Evolutionary conservation across 35 echinoderm and acorn worm genomes (phyloP).

Genomic region (Acanthaster planci): DNA sequence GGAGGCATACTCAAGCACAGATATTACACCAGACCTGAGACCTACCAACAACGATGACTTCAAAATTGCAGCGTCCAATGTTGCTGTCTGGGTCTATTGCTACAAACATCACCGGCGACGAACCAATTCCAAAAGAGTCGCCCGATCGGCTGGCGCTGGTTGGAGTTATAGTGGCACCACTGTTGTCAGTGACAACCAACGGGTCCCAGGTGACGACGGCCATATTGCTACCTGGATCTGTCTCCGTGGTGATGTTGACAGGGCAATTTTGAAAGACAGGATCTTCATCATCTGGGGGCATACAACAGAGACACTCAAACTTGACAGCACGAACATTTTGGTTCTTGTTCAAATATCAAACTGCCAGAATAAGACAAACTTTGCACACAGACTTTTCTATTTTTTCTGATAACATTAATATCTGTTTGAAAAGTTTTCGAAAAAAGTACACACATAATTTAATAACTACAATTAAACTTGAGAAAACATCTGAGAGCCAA

Average conservation of each 20-base stretch:
- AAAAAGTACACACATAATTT: too few species aligned
- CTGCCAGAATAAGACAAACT: too few species aligned
- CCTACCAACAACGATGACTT: slow-evolving; percentile 41
- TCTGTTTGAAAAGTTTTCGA: too few species aligned
- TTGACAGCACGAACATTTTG: too few species aligned
- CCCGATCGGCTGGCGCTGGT: neutral
- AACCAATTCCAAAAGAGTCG: slow-evolving; percentile 19
- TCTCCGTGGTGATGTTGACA: neutral
- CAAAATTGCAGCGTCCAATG: slow-evolving; percentile 47
- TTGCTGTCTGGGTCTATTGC: slow-evolving; percentile 37
- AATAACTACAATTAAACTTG: too few species aligned
- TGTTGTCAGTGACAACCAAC: slow-evolving; percentile 15
- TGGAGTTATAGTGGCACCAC: neutral
- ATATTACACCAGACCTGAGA: neutral
- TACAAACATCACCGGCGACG: slow-evolving; percentile 26
- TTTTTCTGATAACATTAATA: too few species aligned
- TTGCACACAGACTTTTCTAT: too few species aligned
- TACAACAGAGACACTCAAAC: too few species aligned
- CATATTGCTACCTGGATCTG: neutral
- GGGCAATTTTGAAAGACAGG: slow-evolving; percentile 7
- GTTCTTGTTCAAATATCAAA: too few species aligned
- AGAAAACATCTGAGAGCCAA: too few species aligned
- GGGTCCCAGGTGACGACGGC: slow-evolving; percentile 9
- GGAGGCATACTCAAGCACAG: too few species aligned
- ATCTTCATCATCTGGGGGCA: neutral